Evolutionary conservation across 2,113 vertebrate genomes (phyloP), one percentile per base, ranked within the genome.

Genomic region (Carettochelys insculpta): DNA sequence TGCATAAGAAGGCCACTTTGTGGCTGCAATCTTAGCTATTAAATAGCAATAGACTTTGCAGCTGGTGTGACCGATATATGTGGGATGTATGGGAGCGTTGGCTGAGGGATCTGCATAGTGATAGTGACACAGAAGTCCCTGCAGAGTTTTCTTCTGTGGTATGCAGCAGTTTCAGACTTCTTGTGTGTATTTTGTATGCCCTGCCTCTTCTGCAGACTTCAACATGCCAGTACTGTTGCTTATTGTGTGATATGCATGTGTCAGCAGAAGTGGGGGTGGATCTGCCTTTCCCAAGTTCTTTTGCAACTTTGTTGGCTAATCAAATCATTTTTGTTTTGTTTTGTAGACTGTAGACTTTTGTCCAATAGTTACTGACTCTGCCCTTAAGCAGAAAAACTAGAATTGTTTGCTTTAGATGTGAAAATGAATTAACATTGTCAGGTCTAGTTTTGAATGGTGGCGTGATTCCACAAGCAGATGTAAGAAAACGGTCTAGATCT

Each of bases 381-480:
- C 29, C 24, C 76, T 14, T 75, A 77, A 85, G 48, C 10, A 86
- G 50, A 83, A 94, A 82, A 85, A 2, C 4, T 8, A 0, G 12
- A 56, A 71, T 86, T 22, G 2, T 47, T 83, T 81, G 16, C 83
- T 92, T 81, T 84, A 84, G 77, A 2, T 77, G 54, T 75, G 19
- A 0, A 0, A 31, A 19, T 68, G 73, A n/a, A 20, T 3, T 54
- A 86, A 61, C 16, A 50, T 65, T 83, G 88, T 54, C 41, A 11
- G 25, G 41, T 82, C 24, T 82, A 51, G 54, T 52, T 61, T 80
- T n/a, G 41, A 27, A 73, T 25, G 4, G 54, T 71, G 27, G 34
- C 13, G 6, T 80, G 53, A 31, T 38, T 65, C 38, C 8, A 50
- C 51, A 56, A 56, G 89, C 22, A 11, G 38, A 45, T 54, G 24